Percentiles rank a stretch among this genome's conserved stretches.
Conservation (phyloP, 2,888 invertebrate genomes). For the Fissipunctia ypsillon region DNA sequence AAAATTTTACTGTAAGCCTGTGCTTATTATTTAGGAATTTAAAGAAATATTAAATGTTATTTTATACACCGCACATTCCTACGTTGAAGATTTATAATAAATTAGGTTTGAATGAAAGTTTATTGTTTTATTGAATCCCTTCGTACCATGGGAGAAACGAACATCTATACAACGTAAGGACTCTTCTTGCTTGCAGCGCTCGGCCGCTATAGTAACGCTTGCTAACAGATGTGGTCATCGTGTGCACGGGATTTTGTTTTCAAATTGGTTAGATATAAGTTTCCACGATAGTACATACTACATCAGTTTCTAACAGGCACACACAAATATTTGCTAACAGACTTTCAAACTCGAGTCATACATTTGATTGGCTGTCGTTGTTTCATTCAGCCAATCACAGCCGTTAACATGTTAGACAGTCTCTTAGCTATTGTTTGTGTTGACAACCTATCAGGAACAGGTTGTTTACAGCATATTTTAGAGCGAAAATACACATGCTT, state of each 20-base stretch:
- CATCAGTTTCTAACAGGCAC: too few relatives aligned
- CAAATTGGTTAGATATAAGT: too few relatives aligned
- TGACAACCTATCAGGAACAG: background rate
- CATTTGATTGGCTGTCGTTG: background rate
- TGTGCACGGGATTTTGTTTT: too few relatives aligned
- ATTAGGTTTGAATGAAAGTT: slow-evolving; percentile 26
- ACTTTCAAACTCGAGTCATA: background rate
- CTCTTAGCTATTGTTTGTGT: background rate
- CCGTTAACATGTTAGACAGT: background rate
- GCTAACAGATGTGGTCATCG: too few relatives aligned
- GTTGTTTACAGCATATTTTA: background rate
- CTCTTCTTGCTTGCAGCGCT: too few relatives aligned
- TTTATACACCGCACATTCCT: slow-evolving; percentile 54
- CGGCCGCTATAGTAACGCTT: too few relatives aligned
- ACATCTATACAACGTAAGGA: too few relatives aligned
- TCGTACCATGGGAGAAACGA: too few relatives aligned
- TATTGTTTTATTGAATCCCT: slow-evolving; percentile 33
- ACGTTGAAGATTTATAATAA: slow-evolving; percentile 45
- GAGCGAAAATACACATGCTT: too few relatives aligned
- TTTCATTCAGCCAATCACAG: background rate
- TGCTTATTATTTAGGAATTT: slow-evolving; percentile 7
- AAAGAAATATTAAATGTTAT: slow-evolving; percentile 39
- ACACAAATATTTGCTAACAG: background rate
- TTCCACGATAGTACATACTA: too few relatives aligned
- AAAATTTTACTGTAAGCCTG: slow-evolving; percentile 12